Conservation (phyloP, 2,113 vertebrate species). For the Struthio camelus region DNA sequence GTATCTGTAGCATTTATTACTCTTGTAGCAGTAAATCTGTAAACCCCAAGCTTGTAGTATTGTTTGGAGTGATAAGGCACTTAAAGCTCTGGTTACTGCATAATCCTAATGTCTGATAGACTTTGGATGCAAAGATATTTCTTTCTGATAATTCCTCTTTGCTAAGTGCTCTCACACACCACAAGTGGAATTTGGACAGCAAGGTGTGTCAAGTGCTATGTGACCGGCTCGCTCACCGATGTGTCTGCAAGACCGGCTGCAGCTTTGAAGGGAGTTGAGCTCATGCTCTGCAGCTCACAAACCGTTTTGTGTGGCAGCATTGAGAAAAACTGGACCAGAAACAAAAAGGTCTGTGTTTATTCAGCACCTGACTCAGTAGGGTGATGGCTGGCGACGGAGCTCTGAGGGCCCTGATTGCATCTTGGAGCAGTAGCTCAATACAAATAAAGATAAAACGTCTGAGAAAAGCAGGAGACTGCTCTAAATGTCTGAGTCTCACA, state of each 20-base stretch:
- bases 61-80: background rate
- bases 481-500: background rate
- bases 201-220: accelerated
- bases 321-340: background rate
- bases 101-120: background rate
- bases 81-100: background rate
- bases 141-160: background rate
- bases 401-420: background rate
- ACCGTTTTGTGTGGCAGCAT: background rate
- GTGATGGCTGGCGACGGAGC: background rate
- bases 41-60: background rate
- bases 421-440: background rate
- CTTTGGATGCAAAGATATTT: conserved; percentile 16
- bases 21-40: background rate
- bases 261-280: background rate
- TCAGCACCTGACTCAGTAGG: background rate
- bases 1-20: background rate
- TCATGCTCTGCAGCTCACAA: background rate
- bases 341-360: background rate
- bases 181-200: background rate
- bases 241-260: background rate
- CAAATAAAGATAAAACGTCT: background rate
- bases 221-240: background rate
- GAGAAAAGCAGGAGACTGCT: background rate
- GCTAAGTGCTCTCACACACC: background rate